Percentiles rank a stretch among this genome's conserved stretches.
Evolutionary conservation across 2,888 invertebrate species (phyloP).

Genomic region (Phaonia tiefii): DNA sequence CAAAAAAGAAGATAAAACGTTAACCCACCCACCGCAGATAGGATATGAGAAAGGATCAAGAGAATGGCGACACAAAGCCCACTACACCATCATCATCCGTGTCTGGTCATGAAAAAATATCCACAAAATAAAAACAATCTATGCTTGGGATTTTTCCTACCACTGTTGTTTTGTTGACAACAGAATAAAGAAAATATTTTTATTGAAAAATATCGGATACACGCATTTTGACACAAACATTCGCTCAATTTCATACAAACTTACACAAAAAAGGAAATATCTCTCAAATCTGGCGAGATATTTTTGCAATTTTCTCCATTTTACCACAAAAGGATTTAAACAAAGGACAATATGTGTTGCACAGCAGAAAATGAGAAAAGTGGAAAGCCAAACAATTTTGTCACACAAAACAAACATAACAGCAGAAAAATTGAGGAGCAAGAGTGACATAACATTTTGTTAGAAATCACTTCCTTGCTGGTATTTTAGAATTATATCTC

Average conservation of each 20-base stretch:
- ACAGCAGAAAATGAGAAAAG: background rate
- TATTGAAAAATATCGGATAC: constrained; percentile 2
- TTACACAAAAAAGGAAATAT: background rate
- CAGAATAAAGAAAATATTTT: constrained; percentile 20
- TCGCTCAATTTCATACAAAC: background rate
- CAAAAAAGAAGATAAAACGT: too few relatives aligned
- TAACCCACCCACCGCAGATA: constrained; percentile 1
- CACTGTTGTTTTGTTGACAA: background rate
- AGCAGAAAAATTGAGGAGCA: background rate
- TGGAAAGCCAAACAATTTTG: background rate
- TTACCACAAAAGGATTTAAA: constrained; percentile 15
- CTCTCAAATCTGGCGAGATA: background rate
- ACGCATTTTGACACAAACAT: constrained; percentile 6
- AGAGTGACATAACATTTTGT: background rate
- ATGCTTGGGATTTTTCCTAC: background rate
- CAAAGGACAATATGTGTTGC: constrained; percentile 24
- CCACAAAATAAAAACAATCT: background rate
- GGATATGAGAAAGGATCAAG: background rate
- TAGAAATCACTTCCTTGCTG: background rate
- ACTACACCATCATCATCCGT: background rate
- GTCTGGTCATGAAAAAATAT: background rate
- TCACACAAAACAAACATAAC: background rate
- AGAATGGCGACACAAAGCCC: background rate
- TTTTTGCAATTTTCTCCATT: background rate
- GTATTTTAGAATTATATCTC: too few relatives aligned